phyloP scores from a whole-genome alignment of 1,140 invertebrate genomes.

The Caerostris darwini region DNA sequence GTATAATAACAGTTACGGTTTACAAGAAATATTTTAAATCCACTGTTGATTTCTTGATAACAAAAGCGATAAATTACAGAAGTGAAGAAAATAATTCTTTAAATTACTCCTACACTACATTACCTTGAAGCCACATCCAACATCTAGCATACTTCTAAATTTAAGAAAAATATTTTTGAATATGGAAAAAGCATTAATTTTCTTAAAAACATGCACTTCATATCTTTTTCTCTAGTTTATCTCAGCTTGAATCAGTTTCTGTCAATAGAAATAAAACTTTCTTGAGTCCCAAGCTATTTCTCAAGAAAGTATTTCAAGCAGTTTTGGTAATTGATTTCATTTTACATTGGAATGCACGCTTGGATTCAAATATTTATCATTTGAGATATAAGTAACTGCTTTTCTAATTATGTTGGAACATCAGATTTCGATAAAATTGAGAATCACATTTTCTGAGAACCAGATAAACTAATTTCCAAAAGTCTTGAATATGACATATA shows the following conservation, averaged over 20 bases:
- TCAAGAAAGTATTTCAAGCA: background rate
- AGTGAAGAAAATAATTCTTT: background rate
- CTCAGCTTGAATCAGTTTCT: background rate
- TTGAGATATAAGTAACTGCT: background rate
- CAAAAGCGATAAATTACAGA: background rate
- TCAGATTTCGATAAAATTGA: background rate
- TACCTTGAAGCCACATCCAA: background rate
- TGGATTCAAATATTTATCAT: background rate
- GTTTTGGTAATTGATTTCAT: background rate
- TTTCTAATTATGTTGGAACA: background rate
- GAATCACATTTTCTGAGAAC: background rate
- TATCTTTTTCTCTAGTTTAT: background rate
- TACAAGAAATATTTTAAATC: too few relatives aligned
- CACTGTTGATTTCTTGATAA: too few relatives aligned
- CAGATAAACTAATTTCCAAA: too few relatives aligned
- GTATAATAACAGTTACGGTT: too few relatives aligned
- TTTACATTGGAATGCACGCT: background rate
- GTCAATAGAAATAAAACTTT: background rate
- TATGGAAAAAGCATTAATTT: background rate
- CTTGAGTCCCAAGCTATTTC: background rate
- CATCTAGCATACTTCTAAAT: background rate
- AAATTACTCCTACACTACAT: background rate
- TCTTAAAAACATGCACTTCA: background rate
- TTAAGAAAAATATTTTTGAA: background rate
- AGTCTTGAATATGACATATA: too few relatives aligned